Evolutionary conservation across 2,888 invertebrate genomes (phyloP).

Genomic region (Steinernema scapterisci): DNA sequence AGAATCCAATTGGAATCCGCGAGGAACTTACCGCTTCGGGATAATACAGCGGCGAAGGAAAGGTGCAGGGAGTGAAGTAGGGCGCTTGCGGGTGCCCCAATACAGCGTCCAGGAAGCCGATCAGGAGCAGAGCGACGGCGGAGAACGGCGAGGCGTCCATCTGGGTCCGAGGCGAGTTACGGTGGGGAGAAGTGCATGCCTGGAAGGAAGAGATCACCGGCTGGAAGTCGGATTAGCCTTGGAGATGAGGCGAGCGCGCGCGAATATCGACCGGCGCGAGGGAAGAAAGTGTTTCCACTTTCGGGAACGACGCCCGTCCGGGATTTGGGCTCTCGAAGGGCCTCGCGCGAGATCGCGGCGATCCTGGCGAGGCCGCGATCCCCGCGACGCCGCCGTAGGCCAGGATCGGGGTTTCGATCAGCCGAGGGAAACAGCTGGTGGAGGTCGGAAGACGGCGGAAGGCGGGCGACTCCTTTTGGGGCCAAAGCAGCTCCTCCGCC

Average conservation of each 20-base stretch:
- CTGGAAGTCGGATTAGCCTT: background rate
- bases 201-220: background rate
- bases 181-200: slow-evolving; percentile 30
- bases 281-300: slow-evolving; percentile 29
- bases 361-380: background rate
- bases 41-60: slow-evolving; percentile 33
- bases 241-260: background rate
- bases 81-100: slow-evolving; percentile 16
- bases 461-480: too few relatives aligned
- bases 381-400: background rate
- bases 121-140: background rate
- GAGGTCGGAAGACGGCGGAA: too few relatives aligned
- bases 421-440: background rate
- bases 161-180: background rate
- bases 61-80: slow-evolving; percentile 40
- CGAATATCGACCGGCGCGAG: slow-evolving; percentile 26
- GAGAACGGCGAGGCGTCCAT: background rate
- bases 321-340: slow-evolving; percentile 25
- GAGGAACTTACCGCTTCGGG: slow-evolving; percentile 23
- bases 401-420: too few relatives aligned
- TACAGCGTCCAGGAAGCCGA: slow-evolving; percentile 1
- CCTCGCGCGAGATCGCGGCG: slow-evolving; percentile 1
- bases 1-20: background rate
- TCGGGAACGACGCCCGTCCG: slow-evolving; percentile 3
- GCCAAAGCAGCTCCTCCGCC: background rate